phyloP scores from a whole-genome alignment of 2,888 invertebrate species.

The Monoplex corrugatus region DNA sequence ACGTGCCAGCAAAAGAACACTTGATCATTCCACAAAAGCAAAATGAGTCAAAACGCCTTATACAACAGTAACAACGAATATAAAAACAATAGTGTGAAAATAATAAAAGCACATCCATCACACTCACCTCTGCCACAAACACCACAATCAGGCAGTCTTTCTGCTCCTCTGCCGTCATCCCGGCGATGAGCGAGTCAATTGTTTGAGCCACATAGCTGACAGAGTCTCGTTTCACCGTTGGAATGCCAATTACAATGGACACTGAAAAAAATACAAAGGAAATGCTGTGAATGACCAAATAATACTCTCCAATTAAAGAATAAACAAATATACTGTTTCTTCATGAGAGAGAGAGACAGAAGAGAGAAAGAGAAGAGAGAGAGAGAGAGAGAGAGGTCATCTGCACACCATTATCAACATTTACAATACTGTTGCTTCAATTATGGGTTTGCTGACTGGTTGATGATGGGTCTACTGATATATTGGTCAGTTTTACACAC shows the following conservation, averaged over 20 bases:
- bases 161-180: constrained; percentile 88
- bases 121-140: constrained; percentile 88
- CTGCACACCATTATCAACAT: too few species aligned
- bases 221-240: constrained; percentile 92
- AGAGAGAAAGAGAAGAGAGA: background rate
- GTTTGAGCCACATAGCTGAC: constrained; percentile 93
- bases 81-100: too few species aligned
- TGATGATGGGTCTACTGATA: too few species aligned
- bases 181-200: constrained; percentile 90
- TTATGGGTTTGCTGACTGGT: too few species aligned
- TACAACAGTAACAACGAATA: too few species aligned
- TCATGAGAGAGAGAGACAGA: constrained; percentile 4
- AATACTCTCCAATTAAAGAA: background rate
- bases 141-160: constrained; percentile 91
- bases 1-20: too few species aligned
- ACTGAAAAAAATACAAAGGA: constrained; percentile 84
- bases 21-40: too few species aligned
- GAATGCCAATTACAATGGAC: constrained; percentile 92
- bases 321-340: background rate
- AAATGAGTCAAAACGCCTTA: too few species aligned
- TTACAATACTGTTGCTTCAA: too few species aligned
- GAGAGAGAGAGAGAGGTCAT: constrained; percentile 5
- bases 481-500: too few species aligned
- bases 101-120: too few species aligned
- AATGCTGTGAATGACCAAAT: background rate